Conservation (phyloP, 2,888 invertebrate genomes). For the Cactoblastis cactorum region DNA sequence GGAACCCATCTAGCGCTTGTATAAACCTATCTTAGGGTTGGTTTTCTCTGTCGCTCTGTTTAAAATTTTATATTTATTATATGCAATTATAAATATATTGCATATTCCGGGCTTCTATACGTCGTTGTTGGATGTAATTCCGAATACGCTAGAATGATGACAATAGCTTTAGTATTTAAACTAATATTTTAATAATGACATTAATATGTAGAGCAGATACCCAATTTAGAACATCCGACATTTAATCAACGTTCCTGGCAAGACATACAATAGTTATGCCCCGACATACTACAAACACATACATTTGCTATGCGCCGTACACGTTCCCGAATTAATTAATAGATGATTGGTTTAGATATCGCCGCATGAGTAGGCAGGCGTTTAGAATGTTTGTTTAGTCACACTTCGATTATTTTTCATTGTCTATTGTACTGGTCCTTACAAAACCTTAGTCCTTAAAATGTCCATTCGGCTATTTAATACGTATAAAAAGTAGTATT, state of each 20-base stretch:
- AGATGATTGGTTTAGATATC: conserved; percentile 51
- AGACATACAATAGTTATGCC: conserved; percentile 14
- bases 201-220: not conserved
- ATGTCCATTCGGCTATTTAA: too few relatives aligned
- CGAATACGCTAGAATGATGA: too few relatives aligned
- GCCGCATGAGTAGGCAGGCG: conserved; percentile 18
- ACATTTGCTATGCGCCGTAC: conserved; percentile 24
- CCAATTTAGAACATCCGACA: not conserved
- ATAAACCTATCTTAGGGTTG: too few relatives aligned
- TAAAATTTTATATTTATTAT: too few relatives aligned
- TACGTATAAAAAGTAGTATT: too few relatives aligned
- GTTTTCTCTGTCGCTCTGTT: too few relatives aligned
- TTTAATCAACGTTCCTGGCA: conserved; percentile 10
- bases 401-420: conserved; percentile 5
- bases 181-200: not conserved
- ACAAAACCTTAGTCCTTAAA: too few relatives aligned
- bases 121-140: too few relatives aligned
- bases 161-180: too few relatives aligned
- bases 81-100: too few relatives aligned
- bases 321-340: conserved; percentile 47
- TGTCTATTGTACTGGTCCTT: not conserved
- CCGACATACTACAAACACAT: conserved; percentile 18
- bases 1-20: too few relatives aligned
- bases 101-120: too few relatives aligned
- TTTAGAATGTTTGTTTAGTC: conserved; percentile 9